Evolutionary conservation across 2,888 invertebrate species (phyloP).

Genomic region (Conops quadrifasciatus): DNA sequence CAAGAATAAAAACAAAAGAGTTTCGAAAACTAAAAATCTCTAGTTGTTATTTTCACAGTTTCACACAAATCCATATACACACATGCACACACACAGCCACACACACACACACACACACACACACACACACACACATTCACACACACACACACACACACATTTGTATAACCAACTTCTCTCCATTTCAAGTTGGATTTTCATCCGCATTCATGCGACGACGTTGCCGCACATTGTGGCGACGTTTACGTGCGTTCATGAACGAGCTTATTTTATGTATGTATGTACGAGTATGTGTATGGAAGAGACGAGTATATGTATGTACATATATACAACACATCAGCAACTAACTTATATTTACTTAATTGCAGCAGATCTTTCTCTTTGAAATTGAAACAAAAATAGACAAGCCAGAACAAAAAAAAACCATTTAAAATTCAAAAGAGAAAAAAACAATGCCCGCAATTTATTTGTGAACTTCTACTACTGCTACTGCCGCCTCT

Average conservation of each 20-base stretch:
- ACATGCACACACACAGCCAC: constrained; percentile 24
- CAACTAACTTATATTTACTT: not conserved
- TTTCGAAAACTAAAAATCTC: too few species aligned
- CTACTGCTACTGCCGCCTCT: constrained; percentile 46
- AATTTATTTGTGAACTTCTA: constrained; percentile 54
- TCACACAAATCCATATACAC: too few species aligned
- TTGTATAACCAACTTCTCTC: too few species aligned
- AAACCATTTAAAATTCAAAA: constrained; percentile 25
- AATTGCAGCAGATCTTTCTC: not conserved
- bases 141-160: constrained; percentile 21
- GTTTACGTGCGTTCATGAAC: too few species aligned
- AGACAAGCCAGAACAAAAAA: constrained; percentile 13
- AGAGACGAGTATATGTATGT: too few species aligned
- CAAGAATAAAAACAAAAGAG: too few species aligned
- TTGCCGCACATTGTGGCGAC: too few species aligned
- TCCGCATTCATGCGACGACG: constrained; percentile 14
- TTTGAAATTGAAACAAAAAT: too few species aligned
- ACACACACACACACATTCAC: constrained; percentile 26
- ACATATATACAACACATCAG: constrained; percentile 16
- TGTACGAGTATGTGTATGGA: too few species aligned
- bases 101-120: constrained; percentile 23
- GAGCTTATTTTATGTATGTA: too few species aligned
- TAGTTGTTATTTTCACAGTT: too few species aligned
- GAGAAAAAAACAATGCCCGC: too few species aligned
- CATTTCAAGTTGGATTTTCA: constrained; percentile 2